Percentiles rank a stretch among this genome's conserved stretches.
Conservation (phyloP, 2,888 invertebrate species). For the Gastrophysa polygoni region DNA sequence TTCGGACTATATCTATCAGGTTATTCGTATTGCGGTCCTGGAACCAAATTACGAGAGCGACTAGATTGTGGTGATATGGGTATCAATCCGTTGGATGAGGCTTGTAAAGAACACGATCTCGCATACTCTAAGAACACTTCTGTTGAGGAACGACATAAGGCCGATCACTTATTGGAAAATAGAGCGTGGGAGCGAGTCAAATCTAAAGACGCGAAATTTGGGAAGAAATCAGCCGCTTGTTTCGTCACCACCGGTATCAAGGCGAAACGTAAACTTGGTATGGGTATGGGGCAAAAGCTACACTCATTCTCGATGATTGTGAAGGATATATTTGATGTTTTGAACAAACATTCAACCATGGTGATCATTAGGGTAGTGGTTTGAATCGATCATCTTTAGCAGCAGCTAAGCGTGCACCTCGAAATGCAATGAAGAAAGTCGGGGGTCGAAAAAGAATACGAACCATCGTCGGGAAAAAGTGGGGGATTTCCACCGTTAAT, state of each 20-base stretch:
- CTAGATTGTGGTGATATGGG: conserved; percentile 22
- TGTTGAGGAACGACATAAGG: conserved; percentile 43
- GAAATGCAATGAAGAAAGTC: neutral
- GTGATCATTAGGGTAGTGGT: neutral
- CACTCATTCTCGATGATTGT: neutral
- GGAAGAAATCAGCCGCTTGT: conserved; percentile 47
- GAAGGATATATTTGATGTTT: neutral
- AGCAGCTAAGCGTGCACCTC: neutral
- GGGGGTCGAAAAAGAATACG: conserved; percentile 2
- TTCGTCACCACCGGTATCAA: conserved; percentile 36
- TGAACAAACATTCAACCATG: neutral
- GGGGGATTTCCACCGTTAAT: too few relatives aligned
- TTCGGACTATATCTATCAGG: neutral
- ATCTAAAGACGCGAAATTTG: conserved; percentile 37
- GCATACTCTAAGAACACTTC: conserved; percentile 39
- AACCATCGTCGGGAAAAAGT: conserved; percentile 29
- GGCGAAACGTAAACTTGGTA: conserved; percentile 22
- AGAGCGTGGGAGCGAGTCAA: too few relatives aligned
- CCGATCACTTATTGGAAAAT: conserved; percentile 49
- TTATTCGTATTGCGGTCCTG: neutral
- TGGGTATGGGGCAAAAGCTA: neutral
- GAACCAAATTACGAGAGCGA: too few relatives aligned
- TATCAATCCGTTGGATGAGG: too few relatives aligned
- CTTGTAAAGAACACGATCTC: too few relatives aligned
- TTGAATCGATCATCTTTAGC: neutral